These are phyloP conservation scores for Monarcha castaneiventris DNA, from an alignment of 2,113 vertebrate genomes.

Conservation along the genomic window DNA sequence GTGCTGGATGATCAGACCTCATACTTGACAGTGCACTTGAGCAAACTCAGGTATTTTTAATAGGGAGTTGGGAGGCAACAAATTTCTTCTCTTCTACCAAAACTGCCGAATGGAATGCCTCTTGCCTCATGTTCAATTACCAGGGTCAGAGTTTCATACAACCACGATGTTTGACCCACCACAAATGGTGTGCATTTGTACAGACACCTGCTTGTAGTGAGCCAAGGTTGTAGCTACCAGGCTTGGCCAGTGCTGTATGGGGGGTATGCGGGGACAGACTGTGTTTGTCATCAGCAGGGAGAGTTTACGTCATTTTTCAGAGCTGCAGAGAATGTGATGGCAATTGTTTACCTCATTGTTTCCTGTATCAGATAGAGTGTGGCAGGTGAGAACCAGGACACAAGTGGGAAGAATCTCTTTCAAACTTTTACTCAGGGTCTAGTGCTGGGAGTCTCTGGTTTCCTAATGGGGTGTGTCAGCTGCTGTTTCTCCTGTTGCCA, in stretches of 20 bases:
- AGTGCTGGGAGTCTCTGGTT: not conserved
- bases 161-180: accelerated
- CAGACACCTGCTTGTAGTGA: not conserved
- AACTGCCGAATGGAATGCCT: not conserved
- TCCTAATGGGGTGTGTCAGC: not conserved
- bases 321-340: not conserved
- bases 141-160: not conserved
- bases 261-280: accelerated
- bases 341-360: not conserved
- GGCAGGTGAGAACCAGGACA: not conserved
- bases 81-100: not conserved
- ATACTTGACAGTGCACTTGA: not conserved
- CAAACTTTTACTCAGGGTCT: not conserved
- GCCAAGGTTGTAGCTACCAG: not conserved
- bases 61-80: not conserved
- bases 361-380: not conserved
- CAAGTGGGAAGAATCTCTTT: not conserved
- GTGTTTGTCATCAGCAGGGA: not conserved
- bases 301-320: not conserved
- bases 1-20: not conserved
- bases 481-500: not conserved
- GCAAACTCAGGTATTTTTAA: not conserved
- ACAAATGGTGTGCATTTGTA: not conserved
- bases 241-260: accelerated
- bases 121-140: not conserved